Base-by-base conservation (phyloP, 2,888 invertebrate genomes). In the Eupithecia pulchellata region DNA sequence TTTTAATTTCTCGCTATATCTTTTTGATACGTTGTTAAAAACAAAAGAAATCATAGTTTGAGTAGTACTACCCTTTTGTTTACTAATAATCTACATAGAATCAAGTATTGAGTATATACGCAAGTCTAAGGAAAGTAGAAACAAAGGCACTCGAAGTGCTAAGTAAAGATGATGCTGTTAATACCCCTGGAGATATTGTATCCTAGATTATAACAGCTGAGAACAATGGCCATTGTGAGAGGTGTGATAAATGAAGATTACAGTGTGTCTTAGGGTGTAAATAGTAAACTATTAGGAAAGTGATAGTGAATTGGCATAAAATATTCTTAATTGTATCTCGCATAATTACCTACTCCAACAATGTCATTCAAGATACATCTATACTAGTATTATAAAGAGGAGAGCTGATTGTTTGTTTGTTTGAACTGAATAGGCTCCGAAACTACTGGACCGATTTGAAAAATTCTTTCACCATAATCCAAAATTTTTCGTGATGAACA, bases 171-270 rank as follows among this genome's bases (percentile, higher is more conserved):
- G 61, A 34, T 61, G 20, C 27, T 55, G 63, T 39, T 66, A 42
- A 65, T 62, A 63, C 47, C 34, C 66, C 60, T 11, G 17, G 60
- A 62, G 42, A 34, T 36, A 52, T 64, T 52, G 52, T 69, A 66
- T 69, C 58, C 66, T 47, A 61, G 69, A 66, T 68, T 69, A 63
- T 60, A 8, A 20, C 39, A 64, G 25, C 57, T 55, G 29, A 30
- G n/a, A 68, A 75, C 75, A 75, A 75, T 72, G 39, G 66, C 68
- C 69, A 66, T 75, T 72, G 72, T 68, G 34, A 68, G 36, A 66
- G 27, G 62, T 47, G n/a, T 67, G 47, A 64, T 67, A 62, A 64
- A 61, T 67, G 55, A 68, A 68, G 63, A 66, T 66, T 66, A 66
- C 36, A 64, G 32, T 57, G 36, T 67, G 29, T 61, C n/a, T 61